Evolutionary conservation across 1,140 invertebrate genomes (phyloP).

Genomic region (Bombyx mori): DNA sequence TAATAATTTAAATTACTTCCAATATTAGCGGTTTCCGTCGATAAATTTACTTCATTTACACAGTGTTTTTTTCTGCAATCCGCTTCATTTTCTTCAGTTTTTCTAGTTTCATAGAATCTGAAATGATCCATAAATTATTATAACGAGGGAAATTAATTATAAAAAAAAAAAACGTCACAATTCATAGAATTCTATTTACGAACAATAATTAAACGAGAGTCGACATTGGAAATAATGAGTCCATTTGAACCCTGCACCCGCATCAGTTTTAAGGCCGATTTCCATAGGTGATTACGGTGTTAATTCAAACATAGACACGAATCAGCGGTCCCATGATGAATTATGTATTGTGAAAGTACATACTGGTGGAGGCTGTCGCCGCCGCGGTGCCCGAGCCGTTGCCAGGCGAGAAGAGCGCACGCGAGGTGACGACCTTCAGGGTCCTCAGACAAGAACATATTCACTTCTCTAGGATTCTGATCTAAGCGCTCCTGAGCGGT

Average conservation of each 20-base stretch:
- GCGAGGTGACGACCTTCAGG: constrained; percentile 38
- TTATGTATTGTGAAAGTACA: constrained; percentile 2
- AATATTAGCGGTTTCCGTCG: too few species aligned
- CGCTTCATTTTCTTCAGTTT: background rate
- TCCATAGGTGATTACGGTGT: background rate
- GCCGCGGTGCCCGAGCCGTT: constrained; percentile 40
- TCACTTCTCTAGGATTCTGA: constrained; percentile 19
- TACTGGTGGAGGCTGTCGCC: constrained; percentile 46
- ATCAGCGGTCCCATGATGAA: background rate
- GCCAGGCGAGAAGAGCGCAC: constrained; percentile 53
- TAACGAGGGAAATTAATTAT: background rate
- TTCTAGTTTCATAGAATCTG: constrained; percentile 6
- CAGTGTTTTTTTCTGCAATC: too few species aligned
- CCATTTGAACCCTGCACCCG: background rate
- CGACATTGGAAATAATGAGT: constrained; percentile 1
- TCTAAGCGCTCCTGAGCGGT: constrained; percentile 27
- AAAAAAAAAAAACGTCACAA: too few species aligned
- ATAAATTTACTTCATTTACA: too few species aligned
- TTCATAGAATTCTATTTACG: too few species aligned
- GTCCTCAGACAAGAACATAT: constrained; percentile 16
- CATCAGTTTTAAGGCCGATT: constrained; percentile 12
- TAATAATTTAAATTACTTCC: too few species aligned
- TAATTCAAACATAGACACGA: background rate
- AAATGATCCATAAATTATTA: background rate
- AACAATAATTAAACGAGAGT: background rate